Conservation (phyloP, 2,113 vertebrate species). For the Capra hircus region DNA sequence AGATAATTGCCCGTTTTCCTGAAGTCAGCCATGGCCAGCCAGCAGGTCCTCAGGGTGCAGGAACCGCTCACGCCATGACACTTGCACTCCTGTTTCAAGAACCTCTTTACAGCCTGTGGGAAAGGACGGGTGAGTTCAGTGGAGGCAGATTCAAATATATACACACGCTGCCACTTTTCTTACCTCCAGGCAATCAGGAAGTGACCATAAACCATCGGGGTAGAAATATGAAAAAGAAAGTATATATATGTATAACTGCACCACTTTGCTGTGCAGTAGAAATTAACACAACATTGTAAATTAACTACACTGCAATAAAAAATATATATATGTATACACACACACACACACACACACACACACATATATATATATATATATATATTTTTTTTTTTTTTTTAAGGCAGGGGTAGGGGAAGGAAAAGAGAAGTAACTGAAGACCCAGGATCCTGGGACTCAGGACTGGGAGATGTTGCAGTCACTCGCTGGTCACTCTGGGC, state of each 20-base stretch:
- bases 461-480: background rate
- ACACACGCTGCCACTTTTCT: background rate
- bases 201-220: background rate
- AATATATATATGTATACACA: background rate
- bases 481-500: background rate
- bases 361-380: too few species aligned
- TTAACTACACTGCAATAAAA: background rate
- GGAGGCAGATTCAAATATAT: background rate
- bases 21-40: conserved; percentile 96
- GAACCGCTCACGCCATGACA: conserved; percentile 98
- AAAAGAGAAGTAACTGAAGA: background rate
- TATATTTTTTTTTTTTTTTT: too few species aligned
- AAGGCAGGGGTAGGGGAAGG: background rate
- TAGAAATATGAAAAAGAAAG: background rate
- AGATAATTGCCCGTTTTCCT: conserved; percentile 93
- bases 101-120: conserved; percentile 92
- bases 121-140: conserved; percentile 34
- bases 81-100: conserved; percentile 95
- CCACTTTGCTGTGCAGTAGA: background rate
- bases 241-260: background rate
- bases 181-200: background rate
- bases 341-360: too few species aligned
- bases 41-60: conserved; percentile 93
- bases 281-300: background rate
- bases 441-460: background rate